Conservation (phyloP, 2,797 vertebrate genomes). For the Xyrichtys novacula region DNA sequence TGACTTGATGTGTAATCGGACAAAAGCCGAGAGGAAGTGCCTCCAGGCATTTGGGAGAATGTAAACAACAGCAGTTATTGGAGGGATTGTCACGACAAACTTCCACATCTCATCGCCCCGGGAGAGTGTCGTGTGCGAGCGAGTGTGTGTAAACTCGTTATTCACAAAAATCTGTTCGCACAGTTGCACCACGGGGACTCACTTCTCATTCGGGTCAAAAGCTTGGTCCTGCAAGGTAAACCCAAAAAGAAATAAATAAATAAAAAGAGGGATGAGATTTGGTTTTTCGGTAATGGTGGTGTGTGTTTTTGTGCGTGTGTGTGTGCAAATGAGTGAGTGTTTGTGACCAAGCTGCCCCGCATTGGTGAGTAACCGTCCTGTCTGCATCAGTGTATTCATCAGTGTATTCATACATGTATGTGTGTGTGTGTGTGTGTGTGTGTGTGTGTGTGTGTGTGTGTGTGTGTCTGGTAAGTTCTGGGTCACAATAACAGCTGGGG, state of each 20-base stretch:
- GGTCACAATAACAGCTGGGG: conserved; percentile 83
- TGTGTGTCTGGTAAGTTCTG: conserved; percentile 69
- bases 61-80: conserved; percentile 75
- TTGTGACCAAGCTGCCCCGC: conserved; percentile 49
- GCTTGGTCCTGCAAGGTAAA: background rate
- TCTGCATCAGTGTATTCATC: conserved; percentile 51
- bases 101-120: conserved; percentile 49
- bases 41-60: conserved; percentile 50
- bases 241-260: background rate
- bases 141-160: conserved; percentile 10
- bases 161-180: conserved; percentile 25
- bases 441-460: conserved; percentile 30
- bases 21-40: conserved; percentile 54
- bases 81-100: conserved; percentile 61
- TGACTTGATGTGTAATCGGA: conserved; percentile 54
- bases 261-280: background rate
- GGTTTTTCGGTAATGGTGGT: background rate
- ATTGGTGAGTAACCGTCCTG: conserved; percentile 51
- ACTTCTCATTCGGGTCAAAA: conserved; percentile 30
- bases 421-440: conserved; percentile 22
- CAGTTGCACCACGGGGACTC: conserved; percentile 3
- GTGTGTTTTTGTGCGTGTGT: background rate
- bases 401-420: conserved; percentile 15
- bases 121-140: conserved; percentile 19
- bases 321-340: conserved; percentile 11